Percentiles rank a stretch among this genome's conserved stretches.
Conservation (phyloP, 2,888 invertebrate genomes). For the Lumbricus terrestris region DNA sequence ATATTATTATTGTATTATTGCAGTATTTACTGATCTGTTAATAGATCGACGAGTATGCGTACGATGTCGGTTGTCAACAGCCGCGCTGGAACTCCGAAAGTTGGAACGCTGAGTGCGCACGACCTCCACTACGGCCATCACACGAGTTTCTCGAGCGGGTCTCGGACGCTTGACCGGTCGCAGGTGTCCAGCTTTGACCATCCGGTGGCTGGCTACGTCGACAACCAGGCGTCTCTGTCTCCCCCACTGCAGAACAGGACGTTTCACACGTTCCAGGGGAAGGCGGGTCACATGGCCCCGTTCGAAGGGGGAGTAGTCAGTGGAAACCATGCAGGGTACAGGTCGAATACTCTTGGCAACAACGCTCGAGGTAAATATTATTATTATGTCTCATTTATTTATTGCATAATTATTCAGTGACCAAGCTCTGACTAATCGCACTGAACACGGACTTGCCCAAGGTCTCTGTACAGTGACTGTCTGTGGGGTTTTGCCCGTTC, state of each 20-base stretch:
- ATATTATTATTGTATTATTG: too few species aligned
- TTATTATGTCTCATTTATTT: too few species aligned
- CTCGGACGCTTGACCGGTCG: constrained; percentile 49
- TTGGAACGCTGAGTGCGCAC: constrained; percentile 52
- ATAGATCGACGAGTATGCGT: constrained; percentile 55
- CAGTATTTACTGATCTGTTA: not conserved
- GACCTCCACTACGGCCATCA: constrained; percentile 42
- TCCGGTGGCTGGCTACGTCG: not conserved
- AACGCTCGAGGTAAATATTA: not conserved
- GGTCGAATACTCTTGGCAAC: constrained; percentile 5
- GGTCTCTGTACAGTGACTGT: too few species aligned
- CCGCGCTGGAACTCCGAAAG: constrained; percentile 55
- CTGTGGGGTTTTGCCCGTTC: too few species aligned
- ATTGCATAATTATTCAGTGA: too few species aligned
- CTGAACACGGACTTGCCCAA: too few species aligned
- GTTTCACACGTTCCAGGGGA: constrained; percentile 4
- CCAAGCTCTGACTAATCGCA: too few species aligned
- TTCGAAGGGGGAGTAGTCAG: constrained; percentile 20
- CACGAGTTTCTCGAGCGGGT: constrained; percentile 55
- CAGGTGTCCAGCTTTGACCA: constrained; percentile 19
- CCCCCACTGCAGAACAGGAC: not conserved
- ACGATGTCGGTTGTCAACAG: constrained; percentile 52
- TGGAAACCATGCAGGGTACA: constrained; percentile 26
- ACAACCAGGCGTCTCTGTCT: not conserved
- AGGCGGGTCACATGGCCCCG: not conserved